Percentiles rank a stretch among this genome's conserved stretches.
Evolutionary conservation across 2,888 invertebrate genomes (phyloP).

Genomic region (Ecdyonurus torrentis): DNA sequence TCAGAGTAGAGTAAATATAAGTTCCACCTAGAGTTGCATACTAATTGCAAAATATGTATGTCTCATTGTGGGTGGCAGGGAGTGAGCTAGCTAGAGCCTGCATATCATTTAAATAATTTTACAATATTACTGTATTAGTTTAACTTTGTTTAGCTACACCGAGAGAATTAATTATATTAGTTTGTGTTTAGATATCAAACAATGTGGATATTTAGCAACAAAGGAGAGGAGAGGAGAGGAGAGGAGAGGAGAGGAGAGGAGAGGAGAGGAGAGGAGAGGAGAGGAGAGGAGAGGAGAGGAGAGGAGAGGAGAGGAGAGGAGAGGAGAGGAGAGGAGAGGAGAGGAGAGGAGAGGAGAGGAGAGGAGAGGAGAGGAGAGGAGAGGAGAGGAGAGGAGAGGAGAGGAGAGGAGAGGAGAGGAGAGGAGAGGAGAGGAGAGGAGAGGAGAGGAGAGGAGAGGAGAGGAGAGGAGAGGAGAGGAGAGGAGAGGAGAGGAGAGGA

Average conservation of each 20-base stretch:
- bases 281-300: background rate
- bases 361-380: background rate
- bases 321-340: background rate
- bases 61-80: too few species aligned
- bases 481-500: background rate
- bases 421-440: background rate
- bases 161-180: too few species aligned
- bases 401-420: background rate
- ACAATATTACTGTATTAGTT: too few species aligned
- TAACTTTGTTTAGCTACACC: too few species aligned
- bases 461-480: background rate
- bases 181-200: too few species aligned
- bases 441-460: background rate
- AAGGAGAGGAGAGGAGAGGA: background rate
- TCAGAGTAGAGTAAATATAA: too few species aligned
- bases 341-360: background rate
- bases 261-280: background rate
- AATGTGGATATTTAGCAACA: conserved; percentile 3
- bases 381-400: background rate
- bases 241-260: background rate
- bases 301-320: conserved; percentile 4
- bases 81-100: too few species aligned
- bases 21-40: too few species aligned
- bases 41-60: too few species aligned
- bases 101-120: too few species aligned